Percentiles rank a stretch among this genome's conserved stretches.
These are phyloP conservation scores for Epinotia brunnichana DNA, from an alignment of 2,888 invertebrate genomes.

Conservation along the genomic window DNA sequence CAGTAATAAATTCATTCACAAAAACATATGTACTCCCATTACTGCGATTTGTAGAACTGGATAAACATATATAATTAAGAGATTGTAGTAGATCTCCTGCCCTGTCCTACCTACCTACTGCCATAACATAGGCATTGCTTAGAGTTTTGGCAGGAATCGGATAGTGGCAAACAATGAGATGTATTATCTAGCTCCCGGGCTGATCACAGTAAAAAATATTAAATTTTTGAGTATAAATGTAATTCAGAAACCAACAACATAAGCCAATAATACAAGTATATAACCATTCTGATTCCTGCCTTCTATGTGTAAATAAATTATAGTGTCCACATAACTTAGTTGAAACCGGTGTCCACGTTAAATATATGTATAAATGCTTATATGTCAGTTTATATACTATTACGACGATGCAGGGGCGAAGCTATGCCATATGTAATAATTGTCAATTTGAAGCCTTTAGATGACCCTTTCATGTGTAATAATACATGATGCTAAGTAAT, in stretches of 20 bases:
- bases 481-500: background rate
- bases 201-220: background rate
- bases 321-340: slow-evolving; percentile 41
- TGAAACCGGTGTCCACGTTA: slow-evolving; percentile 35
- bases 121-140: slow-evolving; percentile 38
- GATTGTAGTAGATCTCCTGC: slow-evolving; percentile 5
- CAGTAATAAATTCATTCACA: background rate
- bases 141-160: slow-evolving; percentile 48
- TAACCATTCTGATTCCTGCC: slow-evolving; percentile 21
- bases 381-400: slow-evolving; percentile 37
- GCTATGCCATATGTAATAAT: slow-evolving; percentile 13
- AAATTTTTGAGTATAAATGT: background rate
- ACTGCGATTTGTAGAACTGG: background rate
- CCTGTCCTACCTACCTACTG: slow-evolving; percentile 21
- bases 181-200: background rate
- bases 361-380: slow-evolving; percentile 38
- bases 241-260: background rate
- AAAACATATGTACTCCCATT: background rate
- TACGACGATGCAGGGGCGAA: slow-evolving; percentile 32
- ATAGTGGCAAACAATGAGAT: slow-evolving; percentile 16
- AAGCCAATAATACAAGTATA: background rate
- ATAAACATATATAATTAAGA: background rate
- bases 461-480: background rate
- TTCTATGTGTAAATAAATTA: slow-evolving; percentile 26
- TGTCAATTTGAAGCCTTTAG: slow-evolving; percentile 21